phyloP scores from a whole-genome alignment of 2,888 invertebrate genomes.

The Hartigia nigra region DNA sequence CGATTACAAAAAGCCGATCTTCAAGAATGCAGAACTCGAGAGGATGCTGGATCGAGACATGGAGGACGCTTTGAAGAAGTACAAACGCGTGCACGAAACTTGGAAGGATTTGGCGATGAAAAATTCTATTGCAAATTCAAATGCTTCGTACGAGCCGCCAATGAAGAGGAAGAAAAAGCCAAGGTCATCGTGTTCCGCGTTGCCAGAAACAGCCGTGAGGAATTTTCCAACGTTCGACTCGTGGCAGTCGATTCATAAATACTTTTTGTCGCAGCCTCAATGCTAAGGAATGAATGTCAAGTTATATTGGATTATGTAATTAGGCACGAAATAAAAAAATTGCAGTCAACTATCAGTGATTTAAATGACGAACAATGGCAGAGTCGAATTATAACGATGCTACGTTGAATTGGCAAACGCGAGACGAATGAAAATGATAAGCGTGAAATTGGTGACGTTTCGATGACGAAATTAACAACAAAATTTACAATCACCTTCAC shows the following conservation, averaged over 20 bases:
- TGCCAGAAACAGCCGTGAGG: neutral
- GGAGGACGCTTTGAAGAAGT: conserved; percentile 31
- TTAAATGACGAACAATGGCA: neutral
- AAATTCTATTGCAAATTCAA: conserved; percentile 9
- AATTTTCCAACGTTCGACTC: conserved; percentile 13
- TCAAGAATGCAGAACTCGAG: conserved; percentile 32
- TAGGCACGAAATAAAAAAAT: neutral
- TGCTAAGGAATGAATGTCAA: neutral
- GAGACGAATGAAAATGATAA: neutral
- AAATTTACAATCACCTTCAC: neutral
- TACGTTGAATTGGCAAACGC: neutral
- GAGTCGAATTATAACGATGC: neutral
- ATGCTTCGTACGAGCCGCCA: conserved; percentile 22
- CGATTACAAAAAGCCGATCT: conserved; percentile 19
- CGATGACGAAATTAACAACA: neutral
- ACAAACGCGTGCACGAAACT: conserved; percentile 21
- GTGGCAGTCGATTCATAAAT: conserved; percentile 22
- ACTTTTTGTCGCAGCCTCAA: conserved; percentile 15
- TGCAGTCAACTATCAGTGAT: neutral
- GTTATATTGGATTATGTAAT: neutral
- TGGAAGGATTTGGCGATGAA: conserved; percentile 27
- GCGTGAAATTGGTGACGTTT: neutral
- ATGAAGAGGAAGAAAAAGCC: conserved; percentile 18
- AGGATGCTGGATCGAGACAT: conserved; percentile 37
- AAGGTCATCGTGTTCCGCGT: neutral